Evolutionary conservation across 2,888 invertebrate genomes (phyloP).

Genomic region (Isoperla grammatica): DNA sequence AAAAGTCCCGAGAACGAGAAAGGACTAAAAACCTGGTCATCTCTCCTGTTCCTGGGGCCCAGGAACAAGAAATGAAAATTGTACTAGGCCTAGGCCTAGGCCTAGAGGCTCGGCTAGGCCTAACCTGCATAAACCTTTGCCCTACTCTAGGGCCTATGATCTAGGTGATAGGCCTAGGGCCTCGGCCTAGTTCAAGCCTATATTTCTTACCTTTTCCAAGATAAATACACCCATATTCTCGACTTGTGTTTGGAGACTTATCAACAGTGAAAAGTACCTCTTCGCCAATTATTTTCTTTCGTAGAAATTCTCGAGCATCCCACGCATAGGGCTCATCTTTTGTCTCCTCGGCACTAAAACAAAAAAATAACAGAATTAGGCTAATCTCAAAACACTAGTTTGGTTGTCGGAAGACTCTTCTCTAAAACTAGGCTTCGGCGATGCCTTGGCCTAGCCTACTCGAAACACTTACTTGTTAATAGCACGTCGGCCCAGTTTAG

Average conservation of each 20-base stretch:
- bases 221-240: slow-evolving; percentile 85
- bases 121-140: too few species aligned
- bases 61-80: too few species aligned
- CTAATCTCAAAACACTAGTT: background rate
- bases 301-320: slow-evolving; percentile 93
- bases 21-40: too few species aligned
- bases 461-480: slow-evolving; percentile 12
- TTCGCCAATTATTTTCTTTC: slow-evolving; percentile 87
- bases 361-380: slow-evolving; percentile 27
- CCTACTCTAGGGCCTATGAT: too few species aligned
- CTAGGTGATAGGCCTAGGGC: too few species aligned
- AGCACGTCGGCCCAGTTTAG: slow-evolving; percentile 75
- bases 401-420: too few species aligned
- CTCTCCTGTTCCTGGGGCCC: too few species aligned
- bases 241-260: slow-evolving; percentile 68
- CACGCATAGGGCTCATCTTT: slow-evolving; percentile 94
- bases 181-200: too few species aligned
- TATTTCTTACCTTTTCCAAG: slow-evolving; percentile 64
- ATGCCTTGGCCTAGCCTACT: background rate
- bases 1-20: too few species aligned
- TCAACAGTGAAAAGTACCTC: slow-evolving; percentile 80
- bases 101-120: too few species aligned
- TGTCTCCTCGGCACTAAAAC: slow-evolving; percentile 56
- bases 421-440: background rate
- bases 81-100: too few species aligned